Evolutionary conservation across 2,113 vertebrate genomes (phyloP).

Genomic region (Brachyhypopomus gauderio): DNA sequence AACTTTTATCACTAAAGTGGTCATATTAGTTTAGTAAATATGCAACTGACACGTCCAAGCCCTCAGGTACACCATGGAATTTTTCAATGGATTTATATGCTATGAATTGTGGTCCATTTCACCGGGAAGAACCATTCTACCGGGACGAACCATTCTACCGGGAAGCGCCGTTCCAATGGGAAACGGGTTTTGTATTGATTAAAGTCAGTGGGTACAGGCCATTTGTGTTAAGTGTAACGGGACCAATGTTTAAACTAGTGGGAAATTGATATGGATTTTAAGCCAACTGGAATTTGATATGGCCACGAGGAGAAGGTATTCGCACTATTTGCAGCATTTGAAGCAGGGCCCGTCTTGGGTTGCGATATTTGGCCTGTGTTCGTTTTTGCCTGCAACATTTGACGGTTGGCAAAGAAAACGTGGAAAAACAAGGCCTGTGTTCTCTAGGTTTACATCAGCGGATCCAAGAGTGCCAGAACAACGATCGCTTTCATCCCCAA

Average conservation of each 20-base stretch:
- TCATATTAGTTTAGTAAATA: slow-evolving; percentile 2
- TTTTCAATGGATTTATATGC: not conserved
- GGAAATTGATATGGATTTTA: slow-evolving; percentile 24
- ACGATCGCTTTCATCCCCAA: slow-evolving; percentile 10
- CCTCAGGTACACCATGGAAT: not conserved
- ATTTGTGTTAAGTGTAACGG: slow-evolving; percentile 27
- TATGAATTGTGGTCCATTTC: not conserved
- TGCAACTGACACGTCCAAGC: not conserved
- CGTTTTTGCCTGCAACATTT: slow-evolving; percentile 17
- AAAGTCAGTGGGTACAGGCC: not conserved
- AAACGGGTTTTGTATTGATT: slow-evolving; percentile 1
- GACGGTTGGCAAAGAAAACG: slow-evolving; percentile 24
- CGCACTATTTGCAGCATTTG: slow-evolving; percentile 43
- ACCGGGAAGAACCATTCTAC: not conserved
- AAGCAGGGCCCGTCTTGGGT: not conserved
- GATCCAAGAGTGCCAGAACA: slow-evolving; percentile 24
- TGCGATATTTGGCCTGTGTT: not conserved
- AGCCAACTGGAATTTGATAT: slow-evolving; percentile 31
- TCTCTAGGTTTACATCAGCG: slow-evolving; percentile 32
- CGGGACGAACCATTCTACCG: not conserved
- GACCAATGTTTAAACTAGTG: not conserved
- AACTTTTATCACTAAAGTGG: too few species aligned
- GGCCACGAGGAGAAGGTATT: slow-evolving; percentile 36
- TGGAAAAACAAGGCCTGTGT: not conserved
- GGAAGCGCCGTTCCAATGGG: not conserved